phyloP scores from a whole-genome alignment of 2,888 invertebrate genomes.

The Idaea biselata region DNA sequence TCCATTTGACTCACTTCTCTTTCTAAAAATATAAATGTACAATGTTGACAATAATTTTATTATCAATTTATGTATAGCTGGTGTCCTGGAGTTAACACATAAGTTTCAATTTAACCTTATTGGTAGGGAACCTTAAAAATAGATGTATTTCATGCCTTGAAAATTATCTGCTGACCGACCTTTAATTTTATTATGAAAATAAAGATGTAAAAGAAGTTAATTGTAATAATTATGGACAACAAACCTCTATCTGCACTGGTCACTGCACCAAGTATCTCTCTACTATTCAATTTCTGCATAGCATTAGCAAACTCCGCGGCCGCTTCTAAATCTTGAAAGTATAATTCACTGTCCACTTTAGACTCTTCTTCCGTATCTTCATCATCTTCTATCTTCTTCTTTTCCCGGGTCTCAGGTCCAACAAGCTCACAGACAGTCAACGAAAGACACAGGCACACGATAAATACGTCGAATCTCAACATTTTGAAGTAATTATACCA shows the following conservation, averaged over 20 bases:
- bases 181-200: background rate
- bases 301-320: constrained; percentile 64
- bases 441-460: constrained; percentile 53
- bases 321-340: constrained; percentile 53
- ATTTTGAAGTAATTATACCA: constrained; percentile 43
- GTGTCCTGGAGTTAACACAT: too few species aligned
- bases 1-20: constrained; percentile 59
- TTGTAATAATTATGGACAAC: background rate
- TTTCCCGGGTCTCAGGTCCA: constrained; percentile 55
- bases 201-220: background rate
- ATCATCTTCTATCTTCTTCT: constrained; percentile 46
- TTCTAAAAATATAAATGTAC: constrained; percentile 31
- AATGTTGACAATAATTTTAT: background rate
- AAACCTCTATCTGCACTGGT: background rate
- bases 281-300: constrained; percentile 26
- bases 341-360: constrained; percentile 45
- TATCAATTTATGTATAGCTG: background rate
- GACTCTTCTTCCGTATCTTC: constrained; percentile 47
- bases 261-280: background rate
- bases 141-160: too few species aligned
- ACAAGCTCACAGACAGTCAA: constrained; percentile 56
- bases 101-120: too few species aligned
- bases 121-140: too few species aligned
- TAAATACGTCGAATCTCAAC: constrained; percentile 47
- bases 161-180: too few species aligned